These are phyloP conservation scores for Crax fasciolata DNA, from an alignment of 2,797 vertebrate species.

Conservation along the genomic window DNA sequence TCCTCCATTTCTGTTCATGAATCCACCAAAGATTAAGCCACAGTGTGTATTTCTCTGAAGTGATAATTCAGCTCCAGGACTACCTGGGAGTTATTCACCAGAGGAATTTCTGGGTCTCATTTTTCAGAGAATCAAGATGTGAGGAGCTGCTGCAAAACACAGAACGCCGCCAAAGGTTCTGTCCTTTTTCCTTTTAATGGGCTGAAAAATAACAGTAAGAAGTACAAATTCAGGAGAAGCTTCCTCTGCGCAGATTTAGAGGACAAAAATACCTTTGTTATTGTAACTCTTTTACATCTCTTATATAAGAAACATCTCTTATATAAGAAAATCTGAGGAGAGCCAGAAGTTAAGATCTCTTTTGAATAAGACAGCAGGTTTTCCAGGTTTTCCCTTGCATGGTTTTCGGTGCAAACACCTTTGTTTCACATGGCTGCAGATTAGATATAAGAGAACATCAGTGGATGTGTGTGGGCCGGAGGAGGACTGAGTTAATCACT, in stretches of 20 bases:
- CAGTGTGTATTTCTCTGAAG: not conserved
- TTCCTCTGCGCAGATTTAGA: not conserved
- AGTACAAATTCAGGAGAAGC: not conserved
- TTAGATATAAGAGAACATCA: not conserved
- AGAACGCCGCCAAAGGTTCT: not conserved
- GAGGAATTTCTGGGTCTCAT: not conserved
- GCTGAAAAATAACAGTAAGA: not conserved
- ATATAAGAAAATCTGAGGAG: not conserved
- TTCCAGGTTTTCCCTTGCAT: not conserved
- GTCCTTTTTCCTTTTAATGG: not conserved
- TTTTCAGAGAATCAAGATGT: not conserved
- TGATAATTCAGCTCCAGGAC: not conserved
- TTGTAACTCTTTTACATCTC: not conserved
- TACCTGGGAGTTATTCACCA: not conserved
- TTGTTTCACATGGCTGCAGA: not conserved
- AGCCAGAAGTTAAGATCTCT: not conserved
- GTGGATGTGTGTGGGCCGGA: accelerated
- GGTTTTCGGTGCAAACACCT: not conserved
- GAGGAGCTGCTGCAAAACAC: not conserved
- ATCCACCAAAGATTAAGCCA: not conserved
- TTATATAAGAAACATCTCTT: not conserved
- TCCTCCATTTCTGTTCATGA: not conserved
- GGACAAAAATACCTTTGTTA: not conserved
- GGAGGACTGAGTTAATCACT: not conserved
- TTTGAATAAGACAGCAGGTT: not conserved